Evolutionary conservation across 2,113 vertebrate species (phyloP).

Genomic region (Elaphurus davidianus): DNA sequence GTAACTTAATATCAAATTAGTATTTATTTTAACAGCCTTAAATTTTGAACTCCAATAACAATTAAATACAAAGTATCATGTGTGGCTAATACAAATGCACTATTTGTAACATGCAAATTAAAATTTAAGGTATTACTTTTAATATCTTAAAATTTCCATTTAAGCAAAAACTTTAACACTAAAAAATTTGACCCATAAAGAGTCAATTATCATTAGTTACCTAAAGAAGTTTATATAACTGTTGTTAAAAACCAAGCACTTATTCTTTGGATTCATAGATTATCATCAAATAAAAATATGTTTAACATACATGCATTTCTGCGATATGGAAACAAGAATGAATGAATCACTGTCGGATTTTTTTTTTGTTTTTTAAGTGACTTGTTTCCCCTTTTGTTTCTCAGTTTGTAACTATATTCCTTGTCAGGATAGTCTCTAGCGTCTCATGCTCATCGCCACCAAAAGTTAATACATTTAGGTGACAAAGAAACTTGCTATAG

Average conservation of each 20-base stretch:
- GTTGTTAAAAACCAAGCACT: not conserved
- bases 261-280: not conserved
- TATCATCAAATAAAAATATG: not conserved
- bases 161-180: not conserved
- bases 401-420: not conserved
- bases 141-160: not conserved
- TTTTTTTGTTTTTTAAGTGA: not conserved
- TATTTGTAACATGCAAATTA: not conserved
- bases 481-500: not conserved
- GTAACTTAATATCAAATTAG: not conserved
- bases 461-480: not conserved
- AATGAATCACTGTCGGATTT: not conserved
- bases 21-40: not conserved
- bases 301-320: not conserved
- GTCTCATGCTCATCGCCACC: not conserved
- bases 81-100: not conserved
- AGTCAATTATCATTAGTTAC: not conserved
- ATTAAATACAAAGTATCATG: not conserved
- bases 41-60: not conserved
- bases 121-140: not conserved
- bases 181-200: not conserved
- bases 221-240: not conserved
- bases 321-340: not conserved
- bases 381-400: not conserved
- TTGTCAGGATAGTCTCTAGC: not conserved